Base-by-base conservation (phyloP, 1,140 invertebrate species). In the Pseudomyrmex flavicornis region DNA sequence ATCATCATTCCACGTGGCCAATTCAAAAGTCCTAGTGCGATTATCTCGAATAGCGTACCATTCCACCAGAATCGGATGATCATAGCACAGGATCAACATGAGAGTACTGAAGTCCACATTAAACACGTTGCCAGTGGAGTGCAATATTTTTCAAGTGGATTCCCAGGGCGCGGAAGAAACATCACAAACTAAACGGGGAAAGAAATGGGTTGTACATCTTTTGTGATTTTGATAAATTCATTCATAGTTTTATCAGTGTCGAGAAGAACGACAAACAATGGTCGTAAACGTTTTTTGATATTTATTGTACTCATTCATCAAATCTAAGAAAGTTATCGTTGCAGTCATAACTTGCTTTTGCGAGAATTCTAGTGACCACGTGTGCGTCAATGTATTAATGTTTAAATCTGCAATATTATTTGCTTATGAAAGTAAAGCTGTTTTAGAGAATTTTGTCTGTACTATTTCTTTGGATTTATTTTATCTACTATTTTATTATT, bases 201-300 rank as follows among this genome's bases (percentile, higher is more conserved):
- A 0, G 82, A 87, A 13, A 89, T 87, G 69, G 90, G 74, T 12
- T 52, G 58, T 54, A 90, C 56, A 1, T 61, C 26, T 35, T 12
- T 66, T 4, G 82, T 88, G 7, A 9, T 65, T 35, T 26, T 50
- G 1, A 15, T 20, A 35, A 91, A 91, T 52, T 90, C 65, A 0
- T 22, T 35, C 15, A 89, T 50, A 13, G 58, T 86, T 5, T 72
- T 66, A 12, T 46, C 17, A 0, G 85, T 65, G 1, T 58, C 22
- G 2, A 92, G 61, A 20, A 90, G n/a, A n/a, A 91, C 85, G 5
- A 91, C 88, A 59, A 82, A 88, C 10, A 92, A 62, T 0, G 89
- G 90, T 5, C 85, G 77, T 10, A 48, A 35, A 50, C 7, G n/a
- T 56, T 0, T 44, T 44, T 9, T 61, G 10, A 10, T 87, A 83